Evolutionary conservation across 2,113 vertebrate species (phyloP).

Genomic region (Oreochromis spilurus): DNA sequence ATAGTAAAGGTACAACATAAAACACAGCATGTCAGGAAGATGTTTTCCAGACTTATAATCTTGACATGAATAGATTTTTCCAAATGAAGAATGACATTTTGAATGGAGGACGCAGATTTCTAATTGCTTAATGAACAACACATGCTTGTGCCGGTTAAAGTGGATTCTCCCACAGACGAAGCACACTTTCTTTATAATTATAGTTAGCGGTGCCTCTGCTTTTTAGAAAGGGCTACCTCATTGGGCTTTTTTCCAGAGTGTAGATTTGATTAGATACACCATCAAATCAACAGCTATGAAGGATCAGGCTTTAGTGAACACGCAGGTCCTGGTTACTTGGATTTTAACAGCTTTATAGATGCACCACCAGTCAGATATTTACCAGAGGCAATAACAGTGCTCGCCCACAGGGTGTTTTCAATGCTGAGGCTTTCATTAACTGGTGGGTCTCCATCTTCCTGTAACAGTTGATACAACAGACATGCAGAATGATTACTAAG

Average conservation of each 20-base stretch:
- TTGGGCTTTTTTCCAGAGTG: neutral
- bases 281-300: neutral
- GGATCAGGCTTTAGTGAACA: neutral
- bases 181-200: neutral
- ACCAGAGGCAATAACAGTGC: conserved; percentile 95
- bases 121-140: conserved; percentile 30
- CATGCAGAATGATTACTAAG: neutral
- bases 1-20: conserved; percentile 22
- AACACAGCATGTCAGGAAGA: conserved; percentile 32
- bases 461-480: neutral
- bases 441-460: conserved; percentile 95
- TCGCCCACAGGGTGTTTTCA: conserved; percentile 96
- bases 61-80: conserved; percentile 20
- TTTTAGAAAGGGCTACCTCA: neutral
- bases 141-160: neutral
- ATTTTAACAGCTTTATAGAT: neutral
- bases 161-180: neutral
- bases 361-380: conserved; percentile 21
- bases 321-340: neutral
- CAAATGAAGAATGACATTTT: conserved; percentile 36
- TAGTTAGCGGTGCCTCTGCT: neutral
- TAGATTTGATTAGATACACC: neutral
- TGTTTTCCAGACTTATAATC: conserved; percentile 43
- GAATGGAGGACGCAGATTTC: conserved; percentile 16
- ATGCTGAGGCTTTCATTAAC: conserved; percentile 95